Conservation (phyloP, 2,888 invertebrate genomes). For the Drosophila glabriapex region DNA sequence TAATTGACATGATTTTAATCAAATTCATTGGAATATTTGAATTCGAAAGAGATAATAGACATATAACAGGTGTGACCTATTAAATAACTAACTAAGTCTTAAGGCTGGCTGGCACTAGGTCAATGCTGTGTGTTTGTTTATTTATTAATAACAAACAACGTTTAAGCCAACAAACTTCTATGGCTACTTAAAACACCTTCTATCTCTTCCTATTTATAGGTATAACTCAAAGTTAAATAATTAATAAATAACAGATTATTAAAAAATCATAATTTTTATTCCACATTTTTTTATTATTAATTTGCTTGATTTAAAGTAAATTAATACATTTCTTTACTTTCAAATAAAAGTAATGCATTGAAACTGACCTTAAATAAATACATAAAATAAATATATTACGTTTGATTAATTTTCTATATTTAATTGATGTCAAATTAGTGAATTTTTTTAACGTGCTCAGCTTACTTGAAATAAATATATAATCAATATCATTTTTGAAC, state of each 20-base stretch:
- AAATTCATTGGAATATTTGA: neutral
- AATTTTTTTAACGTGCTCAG: neutral
- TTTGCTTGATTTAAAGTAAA: neutral
- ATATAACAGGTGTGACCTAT: neutral
- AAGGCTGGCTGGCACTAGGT: neutral
- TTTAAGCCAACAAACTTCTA: neutral
- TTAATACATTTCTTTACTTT: neutral
- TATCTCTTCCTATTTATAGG: neutral
- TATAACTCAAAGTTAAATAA: rapidly evolving
- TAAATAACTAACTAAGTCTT: neutral
- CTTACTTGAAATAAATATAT: neutral
- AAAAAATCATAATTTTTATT: neutral
- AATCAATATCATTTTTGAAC: neutral
- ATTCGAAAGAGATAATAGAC: neutral
- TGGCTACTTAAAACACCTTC: neutral
- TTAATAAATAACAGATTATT: neutral
- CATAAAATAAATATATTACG: neutral
- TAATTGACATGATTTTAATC: neutral
- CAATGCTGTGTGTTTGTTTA: neutral
- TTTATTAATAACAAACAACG: slow-evolving; percentile 7
- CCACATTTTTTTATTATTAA: neutral
- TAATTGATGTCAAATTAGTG: neutral
- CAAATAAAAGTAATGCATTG: no score
- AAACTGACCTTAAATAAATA: neutral
- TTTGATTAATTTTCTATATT: neutral